Base-by-base conservation (phyloP, 2,797 vertebrate species). In the Diglossa cyanea region DNA sequence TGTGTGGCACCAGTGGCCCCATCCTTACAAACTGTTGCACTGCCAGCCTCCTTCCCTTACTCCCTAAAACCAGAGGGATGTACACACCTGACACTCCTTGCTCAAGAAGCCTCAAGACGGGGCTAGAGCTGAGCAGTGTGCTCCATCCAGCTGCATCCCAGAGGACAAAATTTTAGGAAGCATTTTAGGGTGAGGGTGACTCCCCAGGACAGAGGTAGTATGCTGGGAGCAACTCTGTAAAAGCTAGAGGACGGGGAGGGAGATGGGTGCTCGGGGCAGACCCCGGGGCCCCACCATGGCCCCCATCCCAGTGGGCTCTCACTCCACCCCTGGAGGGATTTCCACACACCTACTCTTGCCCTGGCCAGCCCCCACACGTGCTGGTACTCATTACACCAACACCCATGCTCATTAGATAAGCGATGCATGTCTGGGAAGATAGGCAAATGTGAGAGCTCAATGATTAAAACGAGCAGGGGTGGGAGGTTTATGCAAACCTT, bases 401-500 rank as follows among this genome's bases (percentile, higher is more conserved):
- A 81, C 18, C 13, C 17, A 37, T 35, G 25, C 47, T 75, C 70
- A 70, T 82, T 51, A 90, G 80, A 33, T 24, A 88, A 71, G 80
- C 3, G 0, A 67, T 1, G 8, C 66, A 71, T 2, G 7, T 66
- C 63, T 39, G 31, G 61, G 45, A 80, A 90, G 44, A 86, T 0
- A 70, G 70, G 83, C 60, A 86, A 78, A 90, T 14, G n/a, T 67
- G 48, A 88, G 87, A 81, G 57, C 57, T 91, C 53, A 37, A 14
- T 84, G 75, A 90, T 71, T 83, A 62, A 33, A 20, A 73, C 0
- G 25, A 86, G 67, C 28, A 61, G 57, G 35, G 54, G 37, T 88
- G 74, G 72, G 63, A 93, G 68, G 75, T 87, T 81, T 75, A 63
- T 31, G 73, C 61, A 92, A 87, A 87, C 35, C 70, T 71, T 54